These are phyloP conservation scores for Papilio machaon DNA, from an alignment of 1,140 invertebrate species.

Conservation along the genomic window DNA sequence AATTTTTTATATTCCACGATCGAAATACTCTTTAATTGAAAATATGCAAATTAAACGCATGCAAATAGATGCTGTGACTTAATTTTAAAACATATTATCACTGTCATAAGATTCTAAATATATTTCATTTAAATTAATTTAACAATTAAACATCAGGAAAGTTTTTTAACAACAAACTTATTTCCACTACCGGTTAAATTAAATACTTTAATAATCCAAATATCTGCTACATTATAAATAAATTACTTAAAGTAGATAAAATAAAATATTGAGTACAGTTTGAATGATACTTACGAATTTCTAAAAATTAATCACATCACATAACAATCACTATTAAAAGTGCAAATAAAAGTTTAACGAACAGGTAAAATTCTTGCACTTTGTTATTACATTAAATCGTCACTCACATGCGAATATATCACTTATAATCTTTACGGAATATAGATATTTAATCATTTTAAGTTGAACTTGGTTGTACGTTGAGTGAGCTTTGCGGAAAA, in stretches of 20 bases:
- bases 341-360: constrained; percentile 29
- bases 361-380: background rate
- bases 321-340: constrained; percentile 62
- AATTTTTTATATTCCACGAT: background rate
- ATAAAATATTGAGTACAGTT: constrained; percentile 9
- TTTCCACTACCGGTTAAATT: background rate
- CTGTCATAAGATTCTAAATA: too few species aligned
- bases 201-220: background rate
- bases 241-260: background rate
- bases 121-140: background rate
- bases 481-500: constrained; percentile 31
- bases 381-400: constrained; percentile 14
- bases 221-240: background rate
- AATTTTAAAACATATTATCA: background rate
- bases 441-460: constrained; percentile 48
- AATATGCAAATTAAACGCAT: background rate
- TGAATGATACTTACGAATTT: constrained; percentile 68
- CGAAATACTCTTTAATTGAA: background rate
- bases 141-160: background rate
- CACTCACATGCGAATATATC: constrained; percentile 13
- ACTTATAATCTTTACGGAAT: constrained; percentile 4
- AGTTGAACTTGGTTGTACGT: constrained; percentile 51
- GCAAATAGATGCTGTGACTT: background rate
- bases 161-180: background rate
- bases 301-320: constrained; percentile 71